A percentile compares a stretch with the other conserved stretches of the same genome.
These are phyloP conservation scores for Anoura caudifer DNA, from an alignment of 2,113 vertebrate genomes.

Conservation along the genomic window DNA sequence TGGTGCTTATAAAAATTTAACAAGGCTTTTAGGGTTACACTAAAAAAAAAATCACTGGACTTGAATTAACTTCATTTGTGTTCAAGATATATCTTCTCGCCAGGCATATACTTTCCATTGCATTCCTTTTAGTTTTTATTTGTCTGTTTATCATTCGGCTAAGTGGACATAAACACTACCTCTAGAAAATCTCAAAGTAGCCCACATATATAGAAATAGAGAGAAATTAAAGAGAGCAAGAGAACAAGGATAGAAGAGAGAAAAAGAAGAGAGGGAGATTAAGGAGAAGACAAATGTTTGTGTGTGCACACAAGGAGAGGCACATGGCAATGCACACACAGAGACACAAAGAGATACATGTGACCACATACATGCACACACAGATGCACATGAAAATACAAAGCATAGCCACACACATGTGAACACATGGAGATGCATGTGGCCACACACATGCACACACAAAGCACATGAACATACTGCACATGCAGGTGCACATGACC, in stretches of 20 bases:
- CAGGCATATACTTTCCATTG: background rate
- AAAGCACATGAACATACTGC: background rate
- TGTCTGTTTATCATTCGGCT: background rate
- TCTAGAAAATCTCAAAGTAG: background rate
- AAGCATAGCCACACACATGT: background rate
- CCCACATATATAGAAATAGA: background rate
- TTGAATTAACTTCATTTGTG: background rate
- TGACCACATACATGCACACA: background rate
- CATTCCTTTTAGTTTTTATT: background rate
- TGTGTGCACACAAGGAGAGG: background rate
- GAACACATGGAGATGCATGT: background rate
- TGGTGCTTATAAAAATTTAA: slow-evolving; percentile 24
- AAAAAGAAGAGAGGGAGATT: background rate
- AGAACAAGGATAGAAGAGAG: background rate
- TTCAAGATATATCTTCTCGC: background rate
- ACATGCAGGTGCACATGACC: background rate
- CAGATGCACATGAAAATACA: background rate
- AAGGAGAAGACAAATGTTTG: background rate
- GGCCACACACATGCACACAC: too few relatives aligned
- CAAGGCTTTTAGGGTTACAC: background rate
- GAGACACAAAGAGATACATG: background rate
- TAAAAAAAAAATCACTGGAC: background rate
- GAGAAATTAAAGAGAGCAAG: background rate
- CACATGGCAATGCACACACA: background rate
- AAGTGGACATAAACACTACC: background rate